phyloP scores from a whole-genome alignment of 2,113 vertebrate genomes.

The Conger conger region DNA sequence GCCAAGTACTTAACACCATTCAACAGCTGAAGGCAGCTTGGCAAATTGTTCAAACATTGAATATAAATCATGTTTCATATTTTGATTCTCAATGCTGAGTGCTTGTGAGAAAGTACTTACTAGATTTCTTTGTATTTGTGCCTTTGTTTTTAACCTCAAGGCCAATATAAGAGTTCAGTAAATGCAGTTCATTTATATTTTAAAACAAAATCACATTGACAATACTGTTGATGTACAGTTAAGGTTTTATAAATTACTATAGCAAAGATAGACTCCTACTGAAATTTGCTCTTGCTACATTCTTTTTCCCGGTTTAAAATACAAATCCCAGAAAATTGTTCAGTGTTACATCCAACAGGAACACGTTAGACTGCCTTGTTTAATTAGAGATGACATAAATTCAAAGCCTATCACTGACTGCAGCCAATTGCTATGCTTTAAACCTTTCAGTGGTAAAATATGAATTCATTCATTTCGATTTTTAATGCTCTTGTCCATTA shows the following conservation, averaged over 20 bases:
- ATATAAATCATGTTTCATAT: neutral
- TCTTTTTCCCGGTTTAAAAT: neutral
- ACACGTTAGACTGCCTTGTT: neutral
- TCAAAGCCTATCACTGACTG: neutral
- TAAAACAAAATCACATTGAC: neutral
- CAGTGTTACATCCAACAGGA: neutral
- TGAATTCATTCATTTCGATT: constrained; percentile 56
- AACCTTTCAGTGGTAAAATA: constrained; percentile 37
- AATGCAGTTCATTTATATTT: neutral
- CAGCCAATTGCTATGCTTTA: neutral
- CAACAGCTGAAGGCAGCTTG: neutral
- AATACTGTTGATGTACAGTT: neutral
- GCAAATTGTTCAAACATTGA: neutral
- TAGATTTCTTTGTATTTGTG: neutral
- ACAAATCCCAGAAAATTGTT: neutral
- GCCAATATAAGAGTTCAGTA: neutral
- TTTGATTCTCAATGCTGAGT: neutral
- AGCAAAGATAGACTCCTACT: neutral
- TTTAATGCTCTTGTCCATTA: constrained; percentile 64
- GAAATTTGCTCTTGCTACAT: neutral
- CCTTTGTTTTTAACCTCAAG: neutral
- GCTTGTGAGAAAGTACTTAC: neutral
- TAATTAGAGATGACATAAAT: neutral
- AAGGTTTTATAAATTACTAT: neutral
- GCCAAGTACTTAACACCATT: neutral